Percentiles rank a stretch among this genome's conserved stretches.
These are phyloP conservation scores for Nasonia oneida DNA, from an alignment of 2,888 invertebrate genomes.

Conservation along the genomic window DNA sequence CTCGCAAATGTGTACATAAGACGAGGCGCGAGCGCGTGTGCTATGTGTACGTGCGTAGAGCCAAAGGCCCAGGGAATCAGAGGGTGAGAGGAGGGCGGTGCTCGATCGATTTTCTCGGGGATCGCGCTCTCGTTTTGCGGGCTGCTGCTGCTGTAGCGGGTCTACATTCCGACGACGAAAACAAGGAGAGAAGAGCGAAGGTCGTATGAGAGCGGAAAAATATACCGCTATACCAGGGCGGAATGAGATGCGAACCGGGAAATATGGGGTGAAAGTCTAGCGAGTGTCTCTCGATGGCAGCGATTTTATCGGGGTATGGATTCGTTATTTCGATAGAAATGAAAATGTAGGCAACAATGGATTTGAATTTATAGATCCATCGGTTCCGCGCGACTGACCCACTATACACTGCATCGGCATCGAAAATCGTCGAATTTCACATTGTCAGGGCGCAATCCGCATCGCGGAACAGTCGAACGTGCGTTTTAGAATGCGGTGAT, in stretches of 20 bases:
- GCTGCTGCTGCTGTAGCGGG: not conserved
- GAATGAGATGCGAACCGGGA: not conserved
- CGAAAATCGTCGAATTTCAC: too few species aligned
- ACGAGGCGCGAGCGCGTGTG: too few species aligned
- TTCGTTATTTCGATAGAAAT: too few species aligned
- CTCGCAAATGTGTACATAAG: too few species aligned
- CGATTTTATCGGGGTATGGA: too few species aligned
- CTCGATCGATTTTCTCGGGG: slow-evolving; percentile 65
- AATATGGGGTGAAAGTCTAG: not conserved
- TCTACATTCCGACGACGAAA: not conserved
- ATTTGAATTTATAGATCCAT: too few species aligned
- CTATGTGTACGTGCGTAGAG: not conserved
- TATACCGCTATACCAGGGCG: not conserved
- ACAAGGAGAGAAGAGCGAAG: not conserved
- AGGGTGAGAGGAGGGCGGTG: slow-evolving; percentile 49
- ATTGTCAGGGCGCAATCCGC: too few species aligned
- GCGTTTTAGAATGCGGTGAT: too few species aligned
- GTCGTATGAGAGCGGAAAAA: not conserved
- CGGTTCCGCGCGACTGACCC: too few species aligned
- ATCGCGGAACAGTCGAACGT: too few species aligned
- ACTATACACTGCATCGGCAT: too few species aligned
- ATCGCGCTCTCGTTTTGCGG: slow-evolving; percentile 58
- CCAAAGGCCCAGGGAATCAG: slow-evolving; percentile 53
- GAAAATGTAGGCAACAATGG: too few species aligned
- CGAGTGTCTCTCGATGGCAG: not conserved